phyloP scores from a whole-genome alignment of 2,888 invertebrate species.

The Leptinotarsa rubiginosa region DNA sequence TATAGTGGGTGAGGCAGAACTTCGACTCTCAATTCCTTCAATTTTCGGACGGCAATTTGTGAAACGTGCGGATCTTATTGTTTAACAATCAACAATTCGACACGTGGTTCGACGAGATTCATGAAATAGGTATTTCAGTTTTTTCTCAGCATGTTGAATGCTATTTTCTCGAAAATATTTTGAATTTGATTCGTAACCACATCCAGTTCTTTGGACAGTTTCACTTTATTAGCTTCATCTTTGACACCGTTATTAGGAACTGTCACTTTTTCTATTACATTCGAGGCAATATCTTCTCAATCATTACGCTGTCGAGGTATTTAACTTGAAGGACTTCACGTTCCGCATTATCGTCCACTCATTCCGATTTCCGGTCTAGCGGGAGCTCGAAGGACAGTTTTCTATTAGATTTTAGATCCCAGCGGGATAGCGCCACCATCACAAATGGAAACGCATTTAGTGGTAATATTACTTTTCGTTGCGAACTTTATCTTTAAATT shows the following conservation, averaged over 20 bases:
- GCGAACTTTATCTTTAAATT: slow-evolving; percentile 24
- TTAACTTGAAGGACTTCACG: background rate
- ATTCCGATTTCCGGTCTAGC: background rate
- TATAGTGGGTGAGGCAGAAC: no score
- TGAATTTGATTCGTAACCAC: no score
- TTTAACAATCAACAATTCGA: no score
- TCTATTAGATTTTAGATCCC: slow-evolving; percentile 28
- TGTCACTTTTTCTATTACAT: background rate
- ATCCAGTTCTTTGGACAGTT: no score
- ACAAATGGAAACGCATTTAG: slow-evolving; percentile 25
- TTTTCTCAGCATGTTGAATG: no score
- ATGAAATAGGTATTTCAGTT: no score
- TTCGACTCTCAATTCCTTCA: no score
- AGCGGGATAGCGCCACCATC: slow-evolving; percentile 7
- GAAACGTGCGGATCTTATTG: no score
- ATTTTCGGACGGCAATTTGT: no score
- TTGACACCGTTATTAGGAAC: background rate
- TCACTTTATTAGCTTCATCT: no score
- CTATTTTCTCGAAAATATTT: no score
- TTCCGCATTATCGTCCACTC: slow-evolving; percentile 8
- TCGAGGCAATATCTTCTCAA: background rate
- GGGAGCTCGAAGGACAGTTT: slow-evolving; percentile 7
- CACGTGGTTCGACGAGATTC: no score
- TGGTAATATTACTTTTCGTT: slow-evolving; percentile 23
- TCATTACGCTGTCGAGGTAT: background rate